These are phyloP conservation scores for Drosophila atripex DNA, from an alignment of 2,888 invertebrate species.

Conservation along the genomic window DNA sequence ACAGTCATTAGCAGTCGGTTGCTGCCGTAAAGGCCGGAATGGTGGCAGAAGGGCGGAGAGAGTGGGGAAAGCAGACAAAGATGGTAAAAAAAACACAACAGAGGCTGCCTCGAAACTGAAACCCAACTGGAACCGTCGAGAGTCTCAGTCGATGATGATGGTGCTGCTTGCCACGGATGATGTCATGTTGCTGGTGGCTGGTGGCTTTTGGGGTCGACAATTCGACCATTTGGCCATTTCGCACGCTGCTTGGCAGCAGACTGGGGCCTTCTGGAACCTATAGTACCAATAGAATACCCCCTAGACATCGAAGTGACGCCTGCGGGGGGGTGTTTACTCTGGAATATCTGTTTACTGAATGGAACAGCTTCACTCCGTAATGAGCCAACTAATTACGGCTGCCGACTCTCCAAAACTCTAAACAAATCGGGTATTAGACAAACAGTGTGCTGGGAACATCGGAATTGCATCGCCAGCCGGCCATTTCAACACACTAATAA, in stretches of 20 bases:
- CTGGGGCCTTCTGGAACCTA: background rate
- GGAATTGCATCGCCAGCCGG: constrained; percentile 19
- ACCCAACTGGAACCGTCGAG: constrained; percentile 36
- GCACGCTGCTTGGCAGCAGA: constrained; percentile 60
- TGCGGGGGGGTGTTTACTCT: constrained; percentile 17
- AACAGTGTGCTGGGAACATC: constrained; percentile 39
- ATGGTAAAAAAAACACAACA: constrained; percentile 4
- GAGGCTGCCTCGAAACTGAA: constrained; percentile 47
- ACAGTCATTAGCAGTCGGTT: constrained; percentile 30
- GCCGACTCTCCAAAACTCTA: constrained; percentile 15
- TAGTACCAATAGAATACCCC: no score
- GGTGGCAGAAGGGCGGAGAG: constrained; percentile 34
- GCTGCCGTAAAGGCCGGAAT: constrained; percentile 17
- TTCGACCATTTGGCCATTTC: constrained; percentile 59
- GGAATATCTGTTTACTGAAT: constrained; percentile 30
- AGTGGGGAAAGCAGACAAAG: constrained; percentile 29
- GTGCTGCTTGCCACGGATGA: constrained; percentile 62
- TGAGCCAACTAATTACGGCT: constrained; percentile 43
- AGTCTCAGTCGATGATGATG: constrained; percentile 36
- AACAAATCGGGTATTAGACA: constrained; percentile 58
- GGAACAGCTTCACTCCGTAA: constrained; percentile 28
- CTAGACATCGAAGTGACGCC: constrained; percentile 5
- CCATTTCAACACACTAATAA: constrained; percentile 76
- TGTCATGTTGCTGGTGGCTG: constrained; percentile 49
- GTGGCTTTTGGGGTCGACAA: constrained; percentile 34